These are phyloP conservation scores for Macroglossus sobrinus DNA, from an alignment of 2,113 vertebrate species.

Conservation along the genomic window DNA sequence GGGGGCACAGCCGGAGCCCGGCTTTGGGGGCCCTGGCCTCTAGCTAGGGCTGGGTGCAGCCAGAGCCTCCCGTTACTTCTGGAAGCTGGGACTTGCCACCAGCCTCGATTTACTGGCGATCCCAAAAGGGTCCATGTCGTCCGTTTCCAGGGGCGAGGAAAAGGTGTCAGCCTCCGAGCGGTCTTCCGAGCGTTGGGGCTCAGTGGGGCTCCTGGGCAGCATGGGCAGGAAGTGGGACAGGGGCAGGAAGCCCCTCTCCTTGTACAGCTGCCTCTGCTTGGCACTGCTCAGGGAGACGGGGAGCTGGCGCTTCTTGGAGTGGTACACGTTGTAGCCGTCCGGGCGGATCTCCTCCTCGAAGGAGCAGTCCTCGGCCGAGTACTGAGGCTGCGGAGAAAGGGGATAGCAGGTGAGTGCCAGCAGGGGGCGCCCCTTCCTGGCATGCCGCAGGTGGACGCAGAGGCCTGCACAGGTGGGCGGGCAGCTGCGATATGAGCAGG, in stretches of 20 bases:
- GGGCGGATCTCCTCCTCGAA: constrained; percentile 91
- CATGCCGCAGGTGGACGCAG: too few species aligned
- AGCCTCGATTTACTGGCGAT: constrained; percentile 82
- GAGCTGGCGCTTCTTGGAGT: constrained; percentile 83
- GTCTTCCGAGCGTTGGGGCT: constrained; percentile 54
- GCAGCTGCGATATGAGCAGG: too few species aligned
- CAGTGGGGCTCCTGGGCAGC: constrained; percentile 71
- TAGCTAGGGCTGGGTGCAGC: neutral
- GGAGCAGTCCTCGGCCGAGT: constrained; percentile 89
- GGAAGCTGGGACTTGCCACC: constrained; percentile 92
- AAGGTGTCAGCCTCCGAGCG: constrained; percentile 54
- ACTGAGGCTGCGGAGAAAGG: constrained; percentile 82
- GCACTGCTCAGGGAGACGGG: constrained; percentile 87
- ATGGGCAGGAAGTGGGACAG: constrained; percentile 93
- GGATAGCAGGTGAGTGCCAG: neutral
- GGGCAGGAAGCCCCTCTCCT: constrained; percentile 80
- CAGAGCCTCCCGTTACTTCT: constrained; percentile 81
- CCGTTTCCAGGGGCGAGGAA: constrained; percentile 75
- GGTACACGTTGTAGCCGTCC: constrained; percentile 91
- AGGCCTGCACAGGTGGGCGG: rapidly evolving
- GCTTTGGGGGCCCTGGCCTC: neutral
- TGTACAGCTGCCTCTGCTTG: constrained; percentile 84
- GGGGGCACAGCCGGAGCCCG: neutral
- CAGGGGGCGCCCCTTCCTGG: rapidly evolving
- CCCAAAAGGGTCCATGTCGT: constrained; percentile 91